Percentiles rank a stretch among this genome's conserved stretches.
Conservation (phyloP, 2,797 vertebrate species). For the Spinibarbus caldwelli region DNA sequence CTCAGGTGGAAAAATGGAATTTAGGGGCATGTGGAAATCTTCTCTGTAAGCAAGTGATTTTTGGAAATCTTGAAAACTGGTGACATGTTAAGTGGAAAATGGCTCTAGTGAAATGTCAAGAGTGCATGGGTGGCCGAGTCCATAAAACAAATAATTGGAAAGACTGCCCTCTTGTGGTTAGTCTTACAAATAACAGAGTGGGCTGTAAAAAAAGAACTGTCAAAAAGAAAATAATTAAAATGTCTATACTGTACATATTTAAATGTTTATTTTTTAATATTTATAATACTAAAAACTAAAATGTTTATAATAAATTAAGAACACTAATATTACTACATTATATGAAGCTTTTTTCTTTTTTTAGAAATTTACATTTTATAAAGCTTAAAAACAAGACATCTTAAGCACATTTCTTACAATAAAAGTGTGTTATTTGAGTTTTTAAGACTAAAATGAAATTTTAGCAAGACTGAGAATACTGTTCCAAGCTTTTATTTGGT, state of each 20-base stretch:
- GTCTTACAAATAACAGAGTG: not conserved
- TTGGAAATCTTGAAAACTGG: conserved; percentile 46
- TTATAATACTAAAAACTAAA: not conserved
- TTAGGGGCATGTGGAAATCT: conserved; percentile 39
- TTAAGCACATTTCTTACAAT: not conserved
- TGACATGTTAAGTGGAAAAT: conserved; percentile 39
- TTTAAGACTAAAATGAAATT: not conserved
- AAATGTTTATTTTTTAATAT: too few species aligned
- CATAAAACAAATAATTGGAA: conserved; percentile 4
- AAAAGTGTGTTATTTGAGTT: not conserved
- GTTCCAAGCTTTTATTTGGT: not conserved
- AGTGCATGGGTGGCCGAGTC: conserved; percentile 22
- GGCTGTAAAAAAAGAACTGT: not conserved
- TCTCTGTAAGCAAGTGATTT: conserved; percentile 4
- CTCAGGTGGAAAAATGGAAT: conserved; percentile 54
- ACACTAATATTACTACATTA: not conserved
- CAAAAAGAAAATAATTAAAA: not conserved
- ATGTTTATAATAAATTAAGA: not conserved
- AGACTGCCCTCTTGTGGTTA: conserved; percentile 66
- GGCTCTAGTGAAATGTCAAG: conserved; percentile 8
- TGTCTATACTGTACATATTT: too few species aligned
- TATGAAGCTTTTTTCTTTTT: not conserved
- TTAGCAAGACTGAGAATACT: not conserved
- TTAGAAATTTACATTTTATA: not conserved
- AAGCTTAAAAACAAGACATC: not conserved